Base-by-base conservation (phyloP, 1,140 invertebrate genomes). In the Tribolium madens region DNA sequence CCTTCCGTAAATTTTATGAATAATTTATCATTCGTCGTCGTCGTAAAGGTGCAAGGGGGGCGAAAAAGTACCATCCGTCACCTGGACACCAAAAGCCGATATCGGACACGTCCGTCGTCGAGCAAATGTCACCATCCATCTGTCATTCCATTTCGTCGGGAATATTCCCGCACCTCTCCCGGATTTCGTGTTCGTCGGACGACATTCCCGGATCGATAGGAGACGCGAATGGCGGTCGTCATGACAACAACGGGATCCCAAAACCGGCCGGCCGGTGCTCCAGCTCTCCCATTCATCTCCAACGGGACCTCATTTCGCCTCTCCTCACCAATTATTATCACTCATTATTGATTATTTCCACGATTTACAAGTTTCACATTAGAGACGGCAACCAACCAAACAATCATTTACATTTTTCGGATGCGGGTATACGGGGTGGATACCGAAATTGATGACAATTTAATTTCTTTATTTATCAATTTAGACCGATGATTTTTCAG, bases 151-250 rank as follows among this genome's bases (percentile, higher is more conserved):
- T 42, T 42, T 42, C n/a, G 7, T 42, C 36, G 36, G 36, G 36
- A 26, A 4, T 21, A 21, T 4, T 7, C 36, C n/a, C 36, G 36
- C n/a, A 42, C 21, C 21, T 26, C 21, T 42, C 36, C 36, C n/a
- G 36, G n/a, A 42, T 42, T 42, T 42, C 9, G 9, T n/a, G 2
- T 42, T 42, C 36, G 36, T 4, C 47, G 36, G 42, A 50, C 47
- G 13, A 47, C 13, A 17, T n/a, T 21, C 15, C 31, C 12, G 13
- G 76, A 77, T 77, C 78, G 78, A 79, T 77, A 77, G 21, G 64
- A 71, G 78, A 75, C 71, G 64, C 60, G 57, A 70, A 75, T 50
- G 75, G 75, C 78, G 78, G 78, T 79, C 21, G 73, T 48, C 73
- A 79, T 79, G 69, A 76, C 12, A 50, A 79, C 77, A 10, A 53